Evolutionary conservation across 2,113 vertebrate species (phyloP).

Genomic region (Hydrochoerus hydrochaeris): DNA sequence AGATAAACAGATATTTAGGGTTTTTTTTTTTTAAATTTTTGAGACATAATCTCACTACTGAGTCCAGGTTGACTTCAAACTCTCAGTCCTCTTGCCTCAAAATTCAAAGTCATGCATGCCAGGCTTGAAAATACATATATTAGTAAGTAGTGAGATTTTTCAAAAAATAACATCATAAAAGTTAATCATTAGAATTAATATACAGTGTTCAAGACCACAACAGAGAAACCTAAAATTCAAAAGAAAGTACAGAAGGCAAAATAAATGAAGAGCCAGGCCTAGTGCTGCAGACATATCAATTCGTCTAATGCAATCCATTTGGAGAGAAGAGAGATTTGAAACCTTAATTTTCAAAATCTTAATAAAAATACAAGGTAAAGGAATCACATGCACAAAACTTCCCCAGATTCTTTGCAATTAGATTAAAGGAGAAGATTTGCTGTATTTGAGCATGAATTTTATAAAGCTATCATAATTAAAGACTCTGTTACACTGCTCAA

Average conservation of each 20-base stretch:
- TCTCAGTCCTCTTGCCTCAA: neutral
- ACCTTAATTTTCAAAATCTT: neutral
- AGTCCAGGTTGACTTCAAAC: too few relatives aligned
- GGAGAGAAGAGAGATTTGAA: neutral
- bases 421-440: neutral
- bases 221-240: slow-evolving; percentile 22
- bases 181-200: slow-evolving; percentile 11
- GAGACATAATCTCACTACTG: neutral
- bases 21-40: neutral
- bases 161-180: neutral
- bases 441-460: neutral
- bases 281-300: neutral
- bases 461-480: neutral
- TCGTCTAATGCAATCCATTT: neutral
- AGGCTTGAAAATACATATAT: neutral
- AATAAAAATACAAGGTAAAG: slow-evolving; percentile 34
- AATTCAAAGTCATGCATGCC: neutral
- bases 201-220: neutral
- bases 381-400: neutral
- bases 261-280: neutral
- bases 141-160: neutral
- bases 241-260: neutral
- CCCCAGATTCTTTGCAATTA: neutral
- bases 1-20: too few relatives aligned
- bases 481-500: neutral